phyloP scores from a whole-genome alignment of 2,888 invertebrate species.

The Clepsis dumicolana region DNA sequence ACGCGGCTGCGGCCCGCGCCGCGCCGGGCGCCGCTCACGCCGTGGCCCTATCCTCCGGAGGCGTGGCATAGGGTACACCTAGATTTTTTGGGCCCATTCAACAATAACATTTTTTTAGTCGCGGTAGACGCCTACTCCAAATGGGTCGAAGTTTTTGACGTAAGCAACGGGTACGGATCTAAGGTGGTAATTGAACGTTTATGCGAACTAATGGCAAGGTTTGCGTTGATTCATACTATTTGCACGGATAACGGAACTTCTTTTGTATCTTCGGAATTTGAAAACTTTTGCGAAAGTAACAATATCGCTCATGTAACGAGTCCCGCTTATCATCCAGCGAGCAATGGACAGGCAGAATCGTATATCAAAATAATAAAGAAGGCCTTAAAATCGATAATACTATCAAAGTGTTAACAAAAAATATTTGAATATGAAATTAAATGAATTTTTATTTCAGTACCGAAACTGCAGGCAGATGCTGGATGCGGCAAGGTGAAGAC shows the following conservation, averaged over 20 bases:
- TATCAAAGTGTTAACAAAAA: neutral
- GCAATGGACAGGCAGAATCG: neutral
- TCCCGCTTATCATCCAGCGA: neutral
- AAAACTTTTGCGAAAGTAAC: neutral
- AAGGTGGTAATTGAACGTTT: neutral
- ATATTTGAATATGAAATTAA: neutral
- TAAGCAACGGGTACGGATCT: neutral
- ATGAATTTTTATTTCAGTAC: neutral
- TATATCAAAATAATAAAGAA: neutral
- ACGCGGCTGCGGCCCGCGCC: neutral
- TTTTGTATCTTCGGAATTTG: neutral
- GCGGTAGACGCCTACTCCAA: neutral
- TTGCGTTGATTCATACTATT: neutral
- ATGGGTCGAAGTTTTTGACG: neutral
- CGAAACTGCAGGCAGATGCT: too few relatives aligned
- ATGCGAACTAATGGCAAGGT: neutral
- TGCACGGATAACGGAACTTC: neutral
- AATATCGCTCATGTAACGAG: neutral
- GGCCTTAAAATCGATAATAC: neutral
- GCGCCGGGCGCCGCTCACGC: constrained; percentile 2
- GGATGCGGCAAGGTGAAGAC: too few relatives aligned
- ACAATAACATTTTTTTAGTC: neutral
- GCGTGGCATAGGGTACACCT: neutral
- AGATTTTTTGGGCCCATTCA: neutral
- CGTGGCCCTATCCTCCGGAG: neutral